Evolutionary conservation across 2,113 vertebrate genomes (phyloP).

Genomic region (Oncorhynchus nerka): DNA sequence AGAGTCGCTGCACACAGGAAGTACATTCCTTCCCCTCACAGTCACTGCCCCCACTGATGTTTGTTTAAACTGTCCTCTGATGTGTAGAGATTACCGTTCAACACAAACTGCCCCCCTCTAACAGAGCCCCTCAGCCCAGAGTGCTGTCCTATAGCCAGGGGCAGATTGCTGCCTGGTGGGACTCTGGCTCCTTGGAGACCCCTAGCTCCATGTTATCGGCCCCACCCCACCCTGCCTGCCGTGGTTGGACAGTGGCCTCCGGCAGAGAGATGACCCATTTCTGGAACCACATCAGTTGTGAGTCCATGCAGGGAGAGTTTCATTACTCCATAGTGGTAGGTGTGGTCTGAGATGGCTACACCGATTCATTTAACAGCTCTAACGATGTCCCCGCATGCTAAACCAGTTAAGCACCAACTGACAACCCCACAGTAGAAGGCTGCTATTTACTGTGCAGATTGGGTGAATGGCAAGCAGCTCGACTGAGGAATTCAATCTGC

Average conservation of each 20-base stretch:
- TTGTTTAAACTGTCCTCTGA: slow-evolving; percentile 78
- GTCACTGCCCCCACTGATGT: slow-evolving; percentile 77
- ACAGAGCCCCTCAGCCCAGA: background rate
- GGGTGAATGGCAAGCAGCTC: slow-evolving; percentile 4
- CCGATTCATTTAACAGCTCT: slow-evolving; percentile 29
- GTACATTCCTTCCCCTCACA: slow-evolving; percentile 81
- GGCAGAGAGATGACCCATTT: slow-evolving; percentile 50
- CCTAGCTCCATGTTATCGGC: slow-evolving; percentile 22
- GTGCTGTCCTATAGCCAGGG: slow-evolving; percentile 27
- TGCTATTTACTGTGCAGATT: slow-evolving; percentile 17
- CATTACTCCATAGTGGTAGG: slow-evolving; percentile 2
- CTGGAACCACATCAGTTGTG: slow-evolving; percentile 28
- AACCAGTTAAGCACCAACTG: slow-evolving; percentile 11
- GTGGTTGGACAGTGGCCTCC: slow-evolving; percentile 27
- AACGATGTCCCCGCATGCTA: slow-evolving; percentile 3
- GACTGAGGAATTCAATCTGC: background rate
- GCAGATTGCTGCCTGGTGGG: slow-evolving; percentile 28
- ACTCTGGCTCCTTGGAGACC: slow-evolving; percentile 44
- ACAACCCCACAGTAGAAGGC: slow-evolving; percentile 26
- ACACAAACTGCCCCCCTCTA: slow-evolving; percentile 57
- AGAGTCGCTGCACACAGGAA: slow-evolving; percentile 73
- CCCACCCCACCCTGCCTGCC: slow-evolving; percentile 29
- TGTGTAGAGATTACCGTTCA: slow-evolving; percentile 74
- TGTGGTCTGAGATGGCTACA: slow-evolving; percentile 32
- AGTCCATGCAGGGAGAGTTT: background rate